Percentiles rank a stretch among this genome's conserved stretches.
Conservation (phyloP, 2,797 vertebrate species). For the Rhabdophis nuchalis region DNA sequence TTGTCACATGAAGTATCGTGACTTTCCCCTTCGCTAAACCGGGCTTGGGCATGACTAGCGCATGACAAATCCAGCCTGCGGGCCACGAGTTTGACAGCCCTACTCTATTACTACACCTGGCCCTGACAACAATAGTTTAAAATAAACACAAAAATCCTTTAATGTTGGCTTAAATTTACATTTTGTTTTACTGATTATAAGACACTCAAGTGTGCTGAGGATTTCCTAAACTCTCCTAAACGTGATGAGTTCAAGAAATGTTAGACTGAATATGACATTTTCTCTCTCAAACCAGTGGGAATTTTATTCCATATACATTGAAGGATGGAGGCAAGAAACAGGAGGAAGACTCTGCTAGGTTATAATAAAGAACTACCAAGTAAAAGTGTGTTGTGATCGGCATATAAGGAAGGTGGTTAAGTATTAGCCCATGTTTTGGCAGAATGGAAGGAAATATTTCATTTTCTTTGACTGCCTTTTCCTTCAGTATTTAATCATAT, state of each 20-base stretch:
- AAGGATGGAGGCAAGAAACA: not conserved
- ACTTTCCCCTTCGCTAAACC: too few relatives aligned
- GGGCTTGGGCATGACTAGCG: too few relatives aligned
- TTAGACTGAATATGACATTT: not conserved
- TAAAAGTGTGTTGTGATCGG: not conserved
- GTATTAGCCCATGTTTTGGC: not conserved
- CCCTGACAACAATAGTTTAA: not conserved
- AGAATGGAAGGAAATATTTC: not conserved
- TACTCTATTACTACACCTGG: not conserved
- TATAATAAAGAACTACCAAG: not conserved
- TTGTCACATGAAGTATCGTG: too few relatives aligned
- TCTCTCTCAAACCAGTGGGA: not conserved
- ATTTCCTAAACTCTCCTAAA: not conserved
- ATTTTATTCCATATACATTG: not conserved
- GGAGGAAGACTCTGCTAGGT: not conserved
- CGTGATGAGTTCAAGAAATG: not conserved
- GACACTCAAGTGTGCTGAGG: not conserved
- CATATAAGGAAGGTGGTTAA: not conserved
- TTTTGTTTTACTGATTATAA: not conserved
- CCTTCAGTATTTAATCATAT: not conserved
- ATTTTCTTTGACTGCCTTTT: not conserved
- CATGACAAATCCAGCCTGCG: too few relatives aligned
- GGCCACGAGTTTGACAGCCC: too few relatives aligned
- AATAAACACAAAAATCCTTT: not conserved
- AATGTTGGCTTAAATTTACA: not conserved